Percentiles rank a stretch among this genome's conserved stretches.
phyloP scores from a whole-genome alignment of 2,888 invertebrate species.

The Lamproptera curius region DNA sequence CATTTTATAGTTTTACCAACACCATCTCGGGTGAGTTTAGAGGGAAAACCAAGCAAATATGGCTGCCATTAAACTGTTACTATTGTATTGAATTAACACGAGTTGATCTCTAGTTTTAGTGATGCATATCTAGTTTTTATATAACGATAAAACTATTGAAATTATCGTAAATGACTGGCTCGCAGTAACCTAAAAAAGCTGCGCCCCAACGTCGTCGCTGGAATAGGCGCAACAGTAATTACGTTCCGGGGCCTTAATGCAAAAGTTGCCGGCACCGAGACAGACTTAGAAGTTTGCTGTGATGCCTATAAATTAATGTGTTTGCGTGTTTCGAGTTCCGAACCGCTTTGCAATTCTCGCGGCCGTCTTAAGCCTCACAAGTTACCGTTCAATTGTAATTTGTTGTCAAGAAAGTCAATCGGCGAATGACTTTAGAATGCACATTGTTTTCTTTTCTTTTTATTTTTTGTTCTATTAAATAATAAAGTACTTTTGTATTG shows the following conservation, averaged over 20 bases:
- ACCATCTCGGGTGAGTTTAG: too few species aligned
- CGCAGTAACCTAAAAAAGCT: too few species aligned
- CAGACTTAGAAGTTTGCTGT: slow-evolving; percentile 66
- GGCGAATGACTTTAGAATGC: too few species aligned
- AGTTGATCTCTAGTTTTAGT: too few species aligned
- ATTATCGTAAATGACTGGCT: too few species aligned
- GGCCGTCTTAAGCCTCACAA: slow-evolving; percentile 26
- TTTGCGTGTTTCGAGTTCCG: slow-evolving; percentile 59
- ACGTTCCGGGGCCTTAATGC: slow-evolving; percentile 61
- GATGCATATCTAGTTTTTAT: too few species aligned
- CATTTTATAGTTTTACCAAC: slow-evolving; percentile 70
- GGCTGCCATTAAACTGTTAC: slow-evolving; percentile 71
- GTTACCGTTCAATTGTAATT: slow-evolving; percentile 26
- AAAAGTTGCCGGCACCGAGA: slow-evolving; percentile 57
- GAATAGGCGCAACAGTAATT: slow-evolving; percentile 63
- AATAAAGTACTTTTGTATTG: too few species aligned
- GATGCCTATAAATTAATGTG: slow-evolving; percentile 70
- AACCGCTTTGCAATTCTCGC: slow-evolving; percentile 39
- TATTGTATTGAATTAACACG: too few species aligned
- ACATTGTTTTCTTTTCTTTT: too few species aligned
- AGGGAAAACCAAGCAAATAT: too few species aligned
- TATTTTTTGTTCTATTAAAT: too few species aligned
- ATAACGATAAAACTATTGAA: too few species aligned
- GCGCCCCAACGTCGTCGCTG: slow-evolving; percentile 39
- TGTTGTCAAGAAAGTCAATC: slow-evolving; percentile 5